Evolutionary conservation across 92 coral and sea anemone genomes (phyloP).

Genomic region (Scolanthus callimorphus): DNA sequence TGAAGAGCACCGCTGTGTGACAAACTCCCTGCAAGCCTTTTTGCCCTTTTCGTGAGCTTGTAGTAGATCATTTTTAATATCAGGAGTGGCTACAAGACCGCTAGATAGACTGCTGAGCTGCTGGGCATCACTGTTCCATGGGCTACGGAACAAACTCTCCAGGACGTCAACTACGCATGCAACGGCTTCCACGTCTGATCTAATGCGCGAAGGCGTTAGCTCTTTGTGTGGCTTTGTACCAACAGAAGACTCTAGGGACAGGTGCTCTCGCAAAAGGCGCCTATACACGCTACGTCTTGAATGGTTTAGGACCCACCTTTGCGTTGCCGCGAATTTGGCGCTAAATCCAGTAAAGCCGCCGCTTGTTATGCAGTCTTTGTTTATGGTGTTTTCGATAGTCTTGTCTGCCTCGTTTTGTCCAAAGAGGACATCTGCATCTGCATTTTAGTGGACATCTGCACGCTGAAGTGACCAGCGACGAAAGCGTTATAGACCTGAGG

Average conservation of each 20-base stretch:
- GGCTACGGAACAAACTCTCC: constrained; percentile 49
- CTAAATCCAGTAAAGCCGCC: constrained; percentile 63
- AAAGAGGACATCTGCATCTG: constrained; percentile 36
- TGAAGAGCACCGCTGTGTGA: constrained; percentile 40
- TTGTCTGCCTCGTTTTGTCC: constrained; percentile 71
- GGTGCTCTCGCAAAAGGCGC: constrained; percentile 36
- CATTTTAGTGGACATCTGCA: constrained; percentile 45
- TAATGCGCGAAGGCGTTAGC: constrained; percentile 52
- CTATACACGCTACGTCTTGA: constrained; percentile 41
- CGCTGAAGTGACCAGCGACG: constrained; percentile 34
- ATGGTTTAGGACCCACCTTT: constrained; percentile 62
- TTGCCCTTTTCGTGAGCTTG: constrained; percentile 35
- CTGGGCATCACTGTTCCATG: constrained; percentile 35
- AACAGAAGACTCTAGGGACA: constrained; percentile 22
- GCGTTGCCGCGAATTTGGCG: constrained; percentile 59
- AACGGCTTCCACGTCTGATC: constrained; percentile 39
- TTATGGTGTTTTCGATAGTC: constrained; percentile 61
- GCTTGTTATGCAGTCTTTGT: constrained; percentile 59
- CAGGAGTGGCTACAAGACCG: constrained; percentile 42
- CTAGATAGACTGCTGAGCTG: constrained; percentile 51
- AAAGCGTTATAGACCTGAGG: constrained; percentile 44
- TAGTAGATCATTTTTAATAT: constrained; percentile 43
- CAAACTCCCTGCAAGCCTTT: constrained; percentile 23
- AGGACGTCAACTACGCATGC: constrained; percentile 39
- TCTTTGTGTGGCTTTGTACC: constrained; percentile 46